Conservation (phyloP, 2,888 invertebrate species). For the Scaeva pyrastri region DNA sequence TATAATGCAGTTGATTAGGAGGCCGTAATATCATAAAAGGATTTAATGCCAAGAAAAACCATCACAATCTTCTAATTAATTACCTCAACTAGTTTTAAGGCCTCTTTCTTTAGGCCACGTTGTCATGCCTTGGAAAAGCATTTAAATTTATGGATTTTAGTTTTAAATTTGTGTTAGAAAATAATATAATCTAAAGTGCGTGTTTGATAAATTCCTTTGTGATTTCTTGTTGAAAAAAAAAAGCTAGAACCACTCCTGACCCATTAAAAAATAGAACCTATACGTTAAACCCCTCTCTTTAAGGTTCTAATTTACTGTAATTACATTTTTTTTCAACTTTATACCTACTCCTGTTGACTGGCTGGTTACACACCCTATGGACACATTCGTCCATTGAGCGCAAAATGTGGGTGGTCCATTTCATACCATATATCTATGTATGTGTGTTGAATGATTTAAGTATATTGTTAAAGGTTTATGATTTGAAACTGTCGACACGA, state of each 20-base stretch:
- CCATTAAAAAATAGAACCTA: not conserved
- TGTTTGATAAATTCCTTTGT: not conserved
- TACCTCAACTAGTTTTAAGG: not conserved
- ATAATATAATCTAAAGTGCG: slow-evolving; percentile 3
- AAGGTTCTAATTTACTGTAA: slow-evolving; percentile 8
- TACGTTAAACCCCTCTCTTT: not conserved
- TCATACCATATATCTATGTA: not conserved
- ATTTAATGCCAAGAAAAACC: not conserved
- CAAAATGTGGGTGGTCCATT: not conserved
- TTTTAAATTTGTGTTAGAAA: too few relatives aligned
- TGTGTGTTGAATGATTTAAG: too few relatives aligned
- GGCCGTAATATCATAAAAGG: not conserved
- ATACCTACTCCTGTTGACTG: not conserved
- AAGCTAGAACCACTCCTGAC: not conserved
- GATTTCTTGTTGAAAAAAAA: too few relatives aligned
- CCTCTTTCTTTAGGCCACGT: not conserved
- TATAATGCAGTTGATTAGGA: not conserved
- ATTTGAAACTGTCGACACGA: slow-evolving; percentile 30
- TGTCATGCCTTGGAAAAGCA: not conserved
- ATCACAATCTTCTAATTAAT: not conserved
- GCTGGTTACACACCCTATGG: not conserved
- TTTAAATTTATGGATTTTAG: too few relatives aligned
- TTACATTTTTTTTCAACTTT: not conserved
- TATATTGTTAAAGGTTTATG: not conserved
- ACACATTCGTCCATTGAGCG: not conserved